A percentile compares a stretch with the other conserved stretches of the same genome.
Conservation (phyloP, 2,113 vertebrate genomes). For the Ornithorhynchus anatinus region DNA sequence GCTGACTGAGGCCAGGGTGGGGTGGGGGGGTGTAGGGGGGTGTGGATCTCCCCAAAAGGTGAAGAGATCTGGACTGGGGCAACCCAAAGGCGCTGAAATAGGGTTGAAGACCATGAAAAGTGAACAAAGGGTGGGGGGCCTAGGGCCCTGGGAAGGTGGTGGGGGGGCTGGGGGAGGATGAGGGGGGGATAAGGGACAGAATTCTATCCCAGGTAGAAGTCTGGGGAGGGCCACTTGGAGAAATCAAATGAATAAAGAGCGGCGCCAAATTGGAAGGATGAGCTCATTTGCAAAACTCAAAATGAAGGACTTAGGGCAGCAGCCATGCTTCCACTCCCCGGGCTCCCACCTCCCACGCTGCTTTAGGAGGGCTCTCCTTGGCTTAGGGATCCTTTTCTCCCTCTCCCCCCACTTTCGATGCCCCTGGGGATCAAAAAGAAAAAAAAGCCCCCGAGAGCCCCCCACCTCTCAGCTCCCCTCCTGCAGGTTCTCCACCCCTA, state of each 20-base stretch:
- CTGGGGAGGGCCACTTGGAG: conserved; percentile 54
- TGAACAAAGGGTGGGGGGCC: not conserved
- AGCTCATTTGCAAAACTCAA: conserved; percentile 71
- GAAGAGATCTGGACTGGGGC: conserved; percentile 39
- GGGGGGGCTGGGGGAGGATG: not conserved
- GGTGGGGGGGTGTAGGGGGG: conserved; percentile 21
- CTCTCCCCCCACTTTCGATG: not conserved
- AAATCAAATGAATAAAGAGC: conserved; percentile 59
- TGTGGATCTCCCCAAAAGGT: conserved; percentile 13
- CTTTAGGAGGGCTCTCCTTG: not conserved
- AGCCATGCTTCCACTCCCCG: conserved; percentile 68
- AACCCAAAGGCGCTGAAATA: conserved; percentile 32
- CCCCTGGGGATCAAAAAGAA: not conserved
- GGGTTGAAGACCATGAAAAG: not conserved
- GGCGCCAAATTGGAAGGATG: conserved; percentile 77
- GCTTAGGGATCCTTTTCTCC: not conserved
- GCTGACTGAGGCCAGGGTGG: not conserved
- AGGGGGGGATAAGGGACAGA: conserved; percentile 1
- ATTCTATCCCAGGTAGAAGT: conserved; percentile 44
- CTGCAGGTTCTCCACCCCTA: not conserved
- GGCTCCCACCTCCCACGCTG: conserved; percentile 77
- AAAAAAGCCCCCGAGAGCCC: not conserved
- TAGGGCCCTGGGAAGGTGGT: not conserved
- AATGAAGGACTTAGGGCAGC: conserved; percentile 68
- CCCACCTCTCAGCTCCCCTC: not conserved